Evolutionary conservation across 2,113 vertebrate genomes (phyloP), one percentile per base, ranked within the genome.

Genomic region (Thymallus thymallus): DNA sequence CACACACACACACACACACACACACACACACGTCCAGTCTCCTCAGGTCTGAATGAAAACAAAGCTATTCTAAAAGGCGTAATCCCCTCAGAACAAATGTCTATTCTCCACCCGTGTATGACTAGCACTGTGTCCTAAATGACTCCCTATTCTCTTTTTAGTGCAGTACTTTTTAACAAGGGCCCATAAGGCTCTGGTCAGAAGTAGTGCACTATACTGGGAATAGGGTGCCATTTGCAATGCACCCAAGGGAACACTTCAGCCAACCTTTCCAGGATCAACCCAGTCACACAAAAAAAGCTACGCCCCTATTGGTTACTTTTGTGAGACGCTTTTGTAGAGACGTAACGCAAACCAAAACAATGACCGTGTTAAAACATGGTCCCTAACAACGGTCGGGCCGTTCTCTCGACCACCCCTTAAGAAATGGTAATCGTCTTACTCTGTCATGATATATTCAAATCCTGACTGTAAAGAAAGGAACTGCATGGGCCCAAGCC

Each of bases 281-380:
- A 77, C 72, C 77, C 69, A 51, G 76, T 84, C 26, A 26, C 81
- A 74, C 83, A 87, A 78, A 85, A 72, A 85, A 78, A 85, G 68
- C 85, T 26, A 90, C 76, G 69, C 90, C 92, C 78, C 83, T 67
- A 5, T 88, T 84, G 85, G 84, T 89, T 91, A 90, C 88, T 85
- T 90, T 94, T 94, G 68, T 75, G 74, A 80, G 83, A 74, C 45
- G 46, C 93, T 96, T 92, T 88, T 84, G 82, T 76, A 77, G 22
- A 76, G 82, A 73, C 85, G 86, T 87, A 88, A 87, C 78, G 82
- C 86, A 91, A 90, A 92, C 26, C 87, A 90, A 89, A 92, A 87
- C 89, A 89, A 88, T 80, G 84, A 80, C 86, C 79, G 74, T 86
- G 86, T 83, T 26, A 26, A 80, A 84, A 90, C 85, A 87, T 69